phyloP scores from a whole-genome alignment of 1,140 invertebrate genomes.

The Leptopilina clavipes region DNA sequence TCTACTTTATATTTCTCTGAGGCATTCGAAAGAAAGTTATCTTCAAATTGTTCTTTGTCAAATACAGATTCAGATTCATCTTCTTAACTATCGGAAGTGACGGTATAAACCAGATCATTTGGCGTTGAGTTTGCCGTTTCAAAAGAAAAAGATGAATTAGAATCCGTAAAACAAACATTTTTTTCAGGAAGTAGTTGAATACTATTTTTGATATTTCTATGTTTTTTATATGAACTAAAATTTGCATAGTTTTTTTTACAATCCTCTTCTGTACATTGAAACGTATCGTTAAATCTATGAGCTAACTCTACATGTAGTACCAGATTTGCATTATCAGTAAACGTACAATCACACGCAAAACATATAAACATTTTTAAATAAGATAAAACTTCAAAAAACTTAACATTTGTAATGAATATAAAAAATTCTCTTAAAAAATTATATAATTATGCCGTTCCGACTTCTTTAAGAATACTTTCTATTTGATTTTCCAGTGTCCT shows the following conservation, averaged over 20 bases:
- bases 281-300: conserved; percentile 36
- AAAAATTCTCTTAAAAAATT: neutral
- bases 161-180: neutral
- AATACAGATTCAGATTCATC: conserved; percentile 38
- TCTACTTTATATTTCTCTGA: neutral
- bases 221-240: conserved; percentile 45
- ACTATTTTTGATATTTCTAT: conserved; percentile 41
- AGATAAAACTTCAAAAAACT: neutral
- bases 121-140: neutral
- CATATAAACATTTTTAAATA: conserved; percentile 33
- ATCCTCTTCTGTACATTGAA: conserved; percentile 40
- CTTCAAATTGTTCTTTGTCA: neutral
- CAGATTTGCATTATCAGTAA: conserved; percentile 32
- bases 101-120: neutral
- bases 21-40: neutral
- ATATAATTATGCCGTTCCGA: neutral
- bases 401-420: neutral
- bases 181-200: neutral
- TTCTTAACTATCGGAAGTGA: conserved; percentile 31
- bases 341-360: conserved; percentile 36
- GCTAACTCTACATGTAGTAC: conserved; percentile 42
- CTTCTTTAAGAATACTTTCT: conserved; percentile 30
- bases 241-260: conserved; percentile 43
- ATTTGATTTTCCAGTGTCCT: conserved; percentile 27
- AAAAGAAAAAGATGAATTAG: neutral